phyloP scores from a whole-genome alignment of 2,113 vertebrate species.

The Laticauda laticaudata region DNA sequence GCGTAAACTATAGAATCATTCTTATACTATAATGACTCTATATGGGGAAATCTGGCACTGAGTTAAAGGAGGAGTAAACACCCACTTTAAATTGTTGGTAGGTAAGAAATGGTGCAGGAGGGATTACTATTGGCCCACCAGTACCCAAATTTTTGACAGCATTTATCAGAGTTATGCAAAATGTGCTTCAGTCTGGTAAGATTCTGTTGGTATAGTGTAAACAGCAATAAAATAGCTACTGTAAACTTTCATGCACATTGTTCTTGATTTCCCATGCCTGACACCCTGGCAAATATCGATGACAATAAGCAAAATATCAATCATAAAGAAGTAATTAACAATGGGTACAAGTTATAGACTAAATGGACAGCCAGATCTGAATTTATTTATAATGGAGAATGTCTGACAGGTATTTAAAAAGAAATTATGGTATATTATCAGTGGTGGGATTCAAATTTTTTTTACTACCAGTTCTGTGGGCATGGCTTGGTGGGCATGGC shows the following conservation, averaged over 20 bases:
- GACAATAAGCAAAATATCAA: background rate
- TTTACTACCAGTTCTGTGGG: no score
- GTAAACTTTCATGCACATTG: background rate
- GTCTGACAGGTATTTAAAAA: background rate
- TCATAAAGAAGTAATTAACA: background rate
- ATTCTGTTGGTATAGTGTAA: background rate
- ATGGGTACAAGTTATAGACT: background rate
- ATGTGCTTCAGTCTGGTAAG: background rate
- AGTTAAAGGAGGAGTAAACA: background rate
- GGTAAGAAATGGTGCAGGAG: background rate
- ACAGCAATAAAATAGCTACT: background rate
- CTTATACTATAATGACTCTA: background rate
- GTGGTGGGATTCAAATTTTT: no score
- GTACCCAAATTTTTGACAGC: background rate
- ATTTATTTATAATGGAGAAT: background rate
- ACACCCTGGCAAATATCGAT: background rate
- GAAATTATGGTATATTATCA: background rate
- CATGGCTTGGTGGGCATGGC: no score
- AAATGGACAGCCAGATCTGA: background rate
- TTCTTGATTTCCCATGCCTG: background rate
- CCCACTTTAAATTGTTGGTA: background rate
- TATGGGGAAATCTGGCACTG: background rate
- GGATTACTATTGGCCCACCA: background rate
- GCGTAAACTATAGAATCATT: background rate
- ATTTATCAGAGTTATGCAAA: background rate